Evolutionary conservation across 2,797 vertebrate genomes (phyloP), one percentile per base, ranked within the genome.

Genomic region (Sebastes itinus): DNA sequence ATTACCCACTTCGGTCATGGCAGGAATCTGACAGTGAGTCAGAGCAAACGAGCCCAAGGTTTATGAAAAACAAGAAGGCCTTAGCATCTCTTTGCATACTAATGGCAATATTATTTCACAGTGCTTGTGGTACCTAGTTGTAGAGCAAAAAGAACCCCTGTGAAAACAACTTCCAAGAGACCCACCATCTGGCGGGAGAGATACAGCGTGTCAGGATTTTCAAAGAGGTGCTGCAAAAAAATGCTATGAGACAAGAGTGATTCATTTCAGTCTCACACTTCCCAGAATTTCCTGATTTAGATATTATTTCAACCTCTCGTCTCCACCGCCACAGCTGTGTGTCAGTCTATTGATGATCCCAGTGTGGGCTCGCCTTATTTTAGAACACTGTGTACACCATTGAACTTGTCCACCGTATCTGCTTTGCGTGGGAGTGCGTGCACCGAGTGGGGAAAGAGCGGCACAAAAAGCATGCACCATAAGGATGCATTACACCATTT

Each of bases 261-360:
- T 81, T 93, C 79, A 89, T 84, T 90, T 84, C 80, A 66, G 55
- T 68, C 85, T 74, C 73, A 25, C 80, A 60, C 66, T 72, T 85
- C 71, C 56, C 77, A 65, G 76, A 83, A 88, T 90, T 82, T 88
- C 78, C 82, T 78, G 64, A 93, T 93, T 93, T 90, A 83, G 70
- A 88, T 87, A 85, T 86, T 88, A 87, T 92, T 91, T 90, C 85
- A 91, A 95, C 88, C 86, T 90, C 79, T 74, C 56, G 58, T 64
- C 75, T 84, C 42, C 65, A 76, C n/a, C 69, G 52, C 42, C 66
- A 71, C 73, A 78, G 66, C 78, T 83, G 42, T 70, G 66, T 78
- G 71, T 81, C 76, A 84, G 77, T 73, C 85, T 84, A 87, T 76
- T 88, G 84, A 93, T 88, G 83, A 88, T 89, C 72, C 80, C 60